These are phyloP conservation scores for Helicoverpa zea DNA, from an alignment of 1,140 invertebrate species.

Conservation along the genomic window DNA sequence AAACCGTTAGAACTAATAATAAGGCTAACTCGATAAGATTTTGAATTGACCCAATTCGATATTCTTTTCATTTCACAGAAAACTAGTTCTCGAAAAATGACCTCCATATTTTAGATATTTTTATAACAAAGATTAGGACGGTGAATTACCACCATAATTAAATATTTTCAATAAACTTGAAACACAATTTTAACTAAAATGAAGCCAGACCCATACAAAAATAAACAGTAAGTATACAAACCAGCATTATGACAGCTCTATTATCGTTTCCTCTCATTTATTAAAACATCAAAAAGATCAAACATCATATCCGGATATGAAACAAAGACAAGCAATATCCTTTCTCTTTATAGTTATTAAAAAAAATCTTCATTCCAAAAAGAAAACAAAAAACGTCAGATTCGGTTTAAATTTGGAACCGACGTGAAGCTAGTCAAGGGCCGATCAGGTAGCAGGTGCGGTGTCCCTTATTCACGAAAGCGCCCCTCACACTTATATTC, in stretches of 20 bases:
- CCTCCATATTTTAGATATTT: background rate
- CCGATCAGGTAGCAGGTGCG: constrained; percentile 65
- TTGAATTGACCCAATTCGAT: background rate
- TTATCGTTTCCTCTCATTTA: no score
- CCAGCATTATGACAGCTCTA: no score
- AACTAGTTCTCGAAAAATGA: background rate
- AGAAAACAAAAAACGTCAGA: constrained; percentile 2
- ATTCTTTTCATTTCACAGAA: background rate
- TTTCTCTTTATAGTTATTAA: no score
- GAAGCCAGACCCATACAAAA: no score
- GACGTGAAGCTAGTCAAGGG: constrained; percentile 28
- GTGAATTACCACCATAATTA: no score
- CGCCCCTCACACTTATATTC: constrained; percentile 49
- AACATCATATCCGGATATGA: background rate
- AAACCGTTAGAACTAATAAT: constrained; percentile 15
- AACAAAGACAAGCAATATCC: background rate
- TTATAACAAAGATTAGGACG: background rate
- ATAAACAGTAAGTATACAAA: no score
- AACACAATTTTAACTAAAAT: no score
- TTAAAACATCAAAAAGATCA: background rate
- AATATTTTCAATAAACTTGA: no score
- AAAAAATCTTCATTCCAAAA: background rate
- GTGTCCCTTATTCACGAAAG: constrained; percentile 37
- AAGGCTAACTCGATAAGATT: constrained; percentile 7
- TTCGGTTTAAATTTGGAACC: constrained; percentile 1